These are phyloP conservation scores for Dastarcus helophoroides DNA, from an alignment of 2,888 invertebrate species.

Conservation along the genomic window DNA sequence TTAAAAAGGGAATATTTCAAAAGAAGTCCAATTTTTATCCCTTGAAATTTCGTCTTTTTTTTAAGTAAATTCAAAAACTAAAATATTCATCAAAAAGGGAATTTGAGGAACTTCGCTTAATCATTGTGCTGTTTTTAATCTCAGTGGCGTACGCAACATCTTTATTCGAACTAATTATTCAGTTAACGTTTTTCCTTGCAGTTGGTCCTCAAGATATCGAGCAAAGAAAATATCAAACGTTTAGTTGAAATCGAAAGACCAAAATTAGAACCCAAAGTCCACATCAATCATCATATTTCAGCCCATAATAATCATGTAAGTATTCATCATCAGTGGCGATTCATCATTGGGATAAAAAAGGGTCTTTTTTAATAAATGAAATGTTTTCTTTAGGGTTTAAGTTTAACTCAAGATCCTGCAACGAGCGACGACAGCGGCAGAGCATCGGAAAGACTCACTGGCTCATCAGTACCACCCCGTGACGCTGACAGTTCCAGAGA, in stretches of 20 bases:
- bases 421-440: conserved; percentile 77
- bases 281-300: conserved; percentile 44
- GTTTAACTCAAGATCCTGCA: conserved; percentile 65
- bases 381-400: conserved; percentile 53
- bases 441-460: conserved; percentile 69
- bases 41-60: too few relatives aligned
- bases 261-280: conserved; percentile 46
- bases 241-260: conserved; percentile 48
- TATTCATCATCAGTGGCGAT: too few relatives aligned
- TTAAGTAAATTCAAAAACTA: too few relatives aligned
- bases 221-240: conserved; percentile 46
- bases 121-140: too few relatives aligned
- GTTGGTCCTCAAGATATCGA: conserved; percentile 45
- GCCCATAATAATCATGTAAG: conserved; percentile 37
- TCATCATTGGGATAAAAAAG: background rate
- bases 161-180: too few relatives aligned
- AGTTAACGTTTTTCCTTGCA: conserved; percentile 25
- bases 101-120: too few relatives aligned
- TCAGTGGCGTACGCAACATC: too few relatives aligned
- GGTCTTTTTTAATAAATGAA: background rate
- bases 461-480: conserved; percentile 62
- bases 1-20: too few relatives aligned
- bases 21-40: too few relatives aligned
- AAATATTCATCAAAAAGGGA: too few relatives aligned
- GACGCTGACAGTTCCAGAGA: conserved; percentile 75